phyloP scores from a whole-genome alignment of 2,797 vertebrate species.

The Atherinosoma microstoma region DNA sequence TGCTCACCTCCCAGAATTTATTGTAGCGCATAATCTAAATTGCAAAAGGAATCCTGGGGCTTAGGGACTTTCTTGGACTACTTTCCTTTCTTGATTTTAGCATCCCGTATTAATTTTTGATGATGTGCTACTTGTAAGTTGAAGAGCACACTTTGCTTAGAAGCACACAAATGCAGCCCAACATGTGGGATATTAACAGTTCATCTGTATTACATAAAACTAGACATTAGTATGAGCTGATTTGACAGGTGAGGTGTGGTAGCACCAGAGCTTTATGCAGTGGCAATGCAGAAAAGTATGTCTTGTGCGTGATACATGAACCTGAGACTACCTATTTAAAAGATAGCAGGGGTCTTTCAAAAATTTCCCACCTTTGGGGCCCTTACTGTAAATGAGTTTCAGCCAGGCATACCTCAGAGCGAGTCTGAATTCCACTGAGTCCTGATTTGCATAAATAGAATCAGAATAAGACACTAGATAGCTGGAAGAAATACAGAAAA shows the following conservation, averaged over 20 bases:
- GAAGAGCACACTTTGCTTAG: constrained; percentile 61
- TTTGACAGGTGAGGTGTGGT: constrained; percentile 42
- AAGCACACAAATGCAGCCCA: constrained; percentile 54
- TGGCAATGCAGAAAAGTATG: constrained; percentile 37
- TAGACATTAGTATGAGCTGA: constrained; percentile 21
- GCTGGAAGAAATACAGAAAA: constrained; percentile 46
- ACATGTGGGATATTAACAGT: constrained; percentile 44
- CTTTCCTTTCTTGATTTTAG: constrained; percentile 50
- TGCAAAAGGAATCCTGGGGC: constrained; percentile 29
- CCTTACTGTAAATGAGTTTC: constrained; percentile 75
- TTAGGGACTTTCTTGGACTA: constrained; percentile 39
- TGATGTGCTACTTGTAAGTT: constrained; percentile 57
- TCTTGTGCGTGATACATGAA: constrained; percentile 50
- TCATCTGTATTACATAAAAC: constrained; percentile 27
- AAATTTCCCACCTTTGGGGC: constrained; percentile 63
- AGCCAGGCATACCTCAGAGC: constrained; percentile 62
- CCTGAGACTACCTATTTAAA: constrained; percentile 42
- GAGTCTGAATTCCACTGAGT: constrained; percentile 65
- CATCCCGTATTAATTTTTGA: constrained; percentile 63
- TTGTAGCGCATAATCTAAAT: constrained; percentile 44
- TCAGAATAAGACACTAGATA: constrained; percentile 64
- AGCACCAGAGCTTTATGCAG: constrained; percentile 4
- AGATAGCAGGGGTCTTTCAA: constrained; percentile 53
- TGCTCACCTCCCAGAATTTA: constrained; percentile 34
- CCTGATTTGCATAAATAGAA: constrained; percentile 77